phyloP scores from a whole-genome alignment of 2,797 vertebrate species.

The Pagetopsis macropterus region DNA sequence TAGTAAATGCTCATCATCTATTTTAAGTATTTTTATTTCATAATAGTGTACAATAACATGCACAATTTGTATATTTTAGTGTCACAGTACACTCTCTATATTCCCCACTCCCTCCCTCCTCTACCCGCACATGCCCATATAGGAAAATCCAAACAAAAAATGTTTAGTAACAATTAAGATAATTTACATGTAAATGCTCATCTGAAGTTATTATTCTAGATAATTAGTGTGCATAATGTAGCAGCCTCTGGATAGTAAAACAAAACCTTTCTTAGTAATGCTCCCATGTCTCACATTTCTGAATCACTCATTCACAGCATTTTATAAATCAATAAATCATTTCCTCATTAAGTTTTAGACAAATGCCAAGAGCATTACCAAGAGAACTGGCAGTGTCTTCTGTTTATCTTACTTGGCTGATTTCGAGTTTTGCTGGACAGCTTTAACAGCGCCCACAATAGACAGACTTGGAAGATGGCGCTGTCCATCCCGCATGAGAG shows the following conservation, averaged over 20 bases:
- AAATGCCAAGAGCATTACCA: slow-evolving; percentile 29
- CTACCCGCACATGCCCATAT: too few species aligned
- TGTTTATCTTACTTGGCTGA: slow-evolving; percentile 23
- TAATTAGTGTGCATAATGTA: background rate
- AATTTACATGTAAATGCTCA: background rate
- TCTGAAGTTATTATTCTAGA: background rate
- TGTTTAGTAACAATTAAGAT: too few species aligned
- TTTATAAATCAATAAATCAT: slow-evolving; percentile 33
- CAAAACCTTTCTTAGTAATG: background rate
- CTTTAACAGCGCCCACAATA: slow-evolving; percentile 36
- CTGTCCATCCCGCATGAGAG: slow-evolving; percentile 32
- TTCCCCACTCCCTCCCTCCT: too few species aligned
- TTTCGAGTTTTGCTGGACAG: slow-evolving; percentile 37
- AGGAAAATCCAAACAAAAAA: too few species aligned
- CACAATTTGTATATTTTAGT: background rate
- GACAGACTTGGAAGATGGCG: slow-evolving; percentile 45
- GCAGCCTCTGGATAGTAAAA: slow-evolving; percentile 3
- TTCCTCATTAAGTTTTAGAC: slow-evolving; percentile 37
- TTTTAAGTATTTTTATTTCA: too few species aligned
- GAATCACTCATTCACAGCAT: slow-evolving; percentile 34
- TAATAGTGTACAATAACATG: too few species aligned
- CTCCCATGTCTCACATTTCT: slow-evolving; percentile 22
- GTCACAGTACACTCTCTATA: too few species aligned
- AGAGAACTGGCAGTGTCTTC: slow-evolving; percentile 41
- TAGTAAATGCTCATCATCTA: background rate